Percentiles rank a stretch among this genome's conserved stretches.
phyloP scores from a whole-genome alignment of 2,888 invertebrate species.

The Nudaria mundana region DNA sequence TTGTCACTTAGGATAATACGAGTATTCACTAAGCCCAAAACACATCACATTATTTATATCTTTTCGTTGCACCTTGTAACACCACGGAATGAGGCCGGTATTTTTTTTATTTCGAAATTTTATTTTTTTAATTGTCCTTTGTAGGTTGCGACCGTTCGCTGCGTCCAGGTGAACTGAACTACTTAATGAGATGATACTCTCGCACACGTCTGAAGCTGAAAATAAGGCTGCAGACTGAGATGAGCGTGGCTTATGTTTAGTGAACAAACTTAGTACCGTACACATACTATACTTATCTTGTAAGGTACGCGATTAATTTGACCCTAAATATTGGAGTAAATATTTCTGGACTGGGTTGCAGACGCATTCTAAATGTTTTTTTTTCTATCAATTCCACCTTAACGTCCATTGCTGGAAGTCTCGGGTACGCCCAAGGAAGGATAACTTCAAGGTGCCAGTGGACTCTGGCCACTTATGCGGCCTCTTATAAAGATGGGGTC shows the following conservation, averaged over 20 bases:
- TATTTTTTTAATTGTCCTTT: conserved; percentile 15
- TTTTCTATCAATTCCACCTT: too few species aligned
- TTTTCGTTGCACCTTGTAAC: conserved; percentile 15
- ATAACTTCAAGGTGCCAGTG: too few species aligned
- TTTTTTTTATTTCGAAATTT: conserved; percentile 6
- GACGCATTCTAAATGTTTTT: too few species aligned
- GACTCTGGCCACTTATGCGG: too few species aligned
- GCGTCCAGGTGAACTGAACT: conserved; percentile 46
- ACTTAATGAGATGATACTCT: conserved; percentile 29
- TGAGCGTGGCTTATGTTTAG: conserved; percentile 7
- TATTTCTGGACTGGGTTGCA: too few species aligned
- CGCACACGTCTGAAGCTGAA: conserved; percentile 47
- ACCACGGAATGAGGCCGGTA: conserved; percentile 6
- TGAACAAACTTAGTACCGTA: background rate
- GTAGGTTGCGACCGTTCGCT: conserved; percentile 33
- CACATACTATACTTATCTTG: too few species aligned
- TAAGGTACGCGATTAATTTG: too few species aligned
- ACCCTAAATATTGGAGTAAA: too few species aligned
- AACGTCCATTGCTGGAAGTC: too few species aligned
- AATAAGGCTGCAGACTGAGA: conserved; percentile 35
- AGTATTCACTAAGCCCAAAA: conserved; percentile 19
- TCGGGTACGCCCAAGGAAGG: too few species aligned
- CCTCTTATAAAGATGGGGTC: too few species aligned
- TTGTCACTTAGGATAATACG: conserved; percentile 24
- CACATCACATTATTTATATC: conserved; percentile 21